Conservation (phyloP, 1,140 invertebrate genomes). For the Macrobrachium nipponense region DNA sequence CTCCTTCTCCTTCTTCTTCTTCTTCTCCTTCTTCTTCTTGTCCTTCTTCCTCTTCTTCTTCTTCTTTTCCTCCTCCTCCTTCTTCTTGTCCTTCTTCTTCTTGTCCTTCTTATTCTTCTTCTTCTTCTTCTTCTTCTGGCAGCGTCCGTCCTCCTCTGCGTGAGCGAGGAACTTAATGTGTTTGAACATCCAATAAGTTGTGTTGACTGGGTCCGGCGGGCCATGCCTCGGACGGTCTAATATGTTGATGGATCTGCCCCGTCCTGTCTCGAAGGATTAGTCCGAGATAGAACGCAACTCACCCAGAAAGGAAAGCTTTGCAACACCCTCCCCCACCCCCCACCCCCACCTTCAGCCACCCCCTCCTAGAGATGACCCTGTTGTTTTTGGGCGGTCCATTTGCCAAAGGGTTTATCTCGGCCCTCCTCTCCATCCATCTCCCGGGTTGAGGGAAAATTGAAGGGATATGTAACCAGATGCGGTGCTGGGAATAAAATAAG, state of each 20-base stretch:
- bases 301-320: neutral
- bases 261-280: neutral
- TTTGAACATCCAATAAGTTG: conserved; percentile 23
- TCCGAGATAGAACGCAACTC: neutral
- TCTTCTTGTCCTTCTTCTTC: neutral
- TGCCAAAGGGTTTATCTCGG: too few species aligned
- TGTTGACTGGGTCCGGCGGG: neutral
- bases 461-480: too few species aligned
- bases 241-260: conserved; percentile 6
- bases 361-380: too few species aligned
- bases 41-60: neutral
- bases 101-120: neutral
- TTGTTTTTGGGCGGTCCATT: too few species aligned
- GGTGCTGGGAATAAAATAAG: too few species aligned
- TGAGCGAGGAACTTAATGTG: conserved; percentile 18
- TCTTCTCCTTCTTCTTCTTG: neutral
- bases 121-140: neutral
- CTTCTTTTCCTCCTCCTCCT: neutral
- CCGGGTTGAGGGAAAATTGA: too few species aligned
- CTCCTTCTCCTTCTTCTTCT: neutral
- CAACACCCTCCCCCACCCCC: neutral
- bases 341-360: too few species aligned
- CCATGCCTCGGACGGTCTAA: neutral
- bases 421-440: too few species aligned
- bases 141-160: neutral